These are phyloP conservation scores for Poicephalus gulielmi DNA, from an alignment of 2,113 vertebrate genomes.

Conservation along the genomic window DNA sequence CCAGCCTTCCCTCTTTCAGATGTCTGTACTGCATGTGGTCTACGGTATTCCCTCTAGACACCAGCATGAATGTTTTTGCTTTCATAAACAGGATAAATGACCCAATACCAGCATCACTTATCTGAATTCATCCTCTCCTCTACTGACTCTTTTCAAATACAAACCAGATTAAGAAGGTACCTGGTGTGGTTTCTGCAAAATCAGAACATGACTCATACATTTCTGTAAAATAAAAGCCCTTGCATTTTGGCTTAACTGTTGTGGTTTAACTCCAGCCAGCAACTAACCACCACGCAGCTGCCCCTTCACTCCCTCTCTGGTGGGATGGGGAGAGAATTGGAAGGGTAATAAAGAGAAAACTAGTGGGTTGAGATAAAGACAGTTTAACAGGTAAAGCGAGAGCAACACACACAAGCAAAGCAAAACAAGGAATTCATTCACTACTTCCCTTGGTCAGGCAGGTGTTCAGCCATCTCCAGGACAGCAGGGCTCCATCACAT, in stretches of 20 bases:
- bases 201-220: accelerated
- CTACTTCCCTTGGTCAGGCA: background rate
- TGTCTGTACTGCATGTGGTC: accelerated
- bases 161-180: background rate
- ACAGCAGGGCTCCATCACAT: background rate
- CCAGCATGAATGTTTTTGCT: background rate
- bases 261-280: background rate
- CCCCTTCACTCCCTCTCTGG: background rate
- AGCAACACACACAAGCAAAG: background rate
- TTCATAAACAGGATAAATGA: background rate
- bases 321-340: background rate
- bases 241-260: background rate
- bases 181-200: background rate
- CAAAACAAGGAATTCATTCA: background rate
- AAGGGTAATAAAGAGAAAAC: background rate
- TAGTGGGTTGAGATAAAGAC: background rate
- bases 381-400: background rate
- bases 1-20: background rate
- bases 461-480: background rate
- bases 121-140: background rate
- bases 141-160: background rate
- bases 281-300: background rate
- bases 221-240: background rate
- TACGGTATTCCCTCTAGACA: background rate
- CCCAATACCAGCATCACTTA: accelerated